Conservation (phyloP, 2,888 invertebrate genomes). For the Nysson spinosus region DNA sequence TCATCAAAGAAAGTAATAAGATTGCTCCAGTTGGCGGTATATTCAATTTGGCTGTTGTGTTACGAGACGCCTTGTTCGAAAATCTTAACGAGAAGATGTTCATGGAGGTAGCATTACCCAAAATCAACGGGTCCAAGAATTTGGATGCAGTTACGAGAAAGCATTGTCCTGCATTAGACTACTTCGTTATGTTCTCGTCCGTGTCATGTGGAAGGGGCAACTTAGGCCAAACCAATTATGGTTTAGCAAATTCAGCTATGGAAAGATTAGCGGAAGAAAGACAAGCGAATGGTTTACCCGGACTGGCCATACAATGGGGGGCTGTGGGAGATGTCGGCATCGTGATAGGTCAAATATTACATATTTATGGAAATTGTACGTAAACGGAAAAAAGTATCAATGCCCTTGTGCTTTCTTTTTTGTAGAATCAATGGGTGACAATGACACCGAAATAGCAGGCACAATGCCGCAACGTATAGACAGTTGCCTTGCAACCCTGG, state of each 20-base stretch:
- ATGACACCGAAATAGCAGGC: conserved; percentile 95
- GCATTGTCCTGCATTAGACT: conserved; percentile 88
- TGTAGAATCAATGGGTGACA: conserved; percentile 90
- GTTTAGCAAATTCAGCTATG: conserved; percentile 98
- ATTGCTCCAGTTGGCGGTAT: conserved; percentile 84
- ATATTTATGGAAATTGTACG: background rate
- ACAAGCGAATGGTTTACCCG: conserved; percentile 90
- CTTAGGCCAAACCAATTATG: conserved; percentile 97
- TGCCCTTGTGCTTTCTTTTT: background rate
- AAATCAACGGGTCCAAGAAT: conserved; percentile 89
- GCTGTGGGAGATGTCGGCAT: conserved; percentile 98
- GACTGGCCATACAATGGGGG: conserved; percentile 97
- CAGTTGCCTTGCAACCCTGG: conserved; percentile 94
- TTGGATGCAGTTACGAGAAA: conserved; percentile 89
- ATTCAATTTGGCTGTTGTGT: conserved; percentile 96
- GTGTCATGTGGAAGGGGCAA: conserved; percentile 98
- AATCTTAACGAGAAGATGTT: conserved; percentile 90
- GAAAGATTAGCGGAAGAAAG: conserved; percentile 95
- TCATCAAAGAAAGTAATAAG: conserved; percentile 74
- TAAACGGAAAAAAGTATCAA: background rate
- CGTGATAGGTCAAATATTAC: conserved; percentile 80
- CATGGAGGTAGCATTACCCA: conserved; percentile 89
- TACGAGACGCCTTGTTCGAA: conserved; percentile 92
- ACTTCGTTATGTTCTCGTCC: conserved; percentile 98
- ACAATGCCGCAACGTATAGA: conserved; percentile 96